Percentiles rank a stretch among this genome's conserved stretches.
Conservation (phyloP, 2,113 vertebrate species). For the Poecile atricapillus region DNA sequence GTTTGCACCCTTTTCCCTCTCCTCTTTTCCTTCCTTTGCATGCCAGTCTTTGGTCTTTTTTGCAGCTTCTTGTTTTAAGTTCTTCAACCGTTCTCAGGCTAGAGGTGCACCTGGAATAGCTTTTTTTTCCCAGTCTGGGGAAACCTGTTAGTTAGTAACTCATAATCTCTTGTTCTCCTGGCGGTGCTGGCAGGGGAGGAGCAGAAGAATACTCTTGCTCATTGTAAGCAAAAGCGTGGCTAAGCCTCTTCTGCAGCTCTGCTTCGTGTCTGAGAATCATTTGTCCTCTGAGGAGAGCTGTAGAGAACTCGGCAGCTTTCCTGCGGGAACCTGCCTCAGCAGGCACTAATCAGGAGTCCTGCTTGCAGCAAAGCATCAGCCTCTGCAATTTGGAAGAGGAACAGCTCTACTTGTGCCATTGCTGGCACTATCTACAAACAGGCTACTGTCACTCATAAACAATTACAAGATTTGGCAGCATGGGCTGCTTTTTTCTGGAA, state of each 20-base stretch:
- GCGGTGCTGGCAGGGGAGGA: not conserved
- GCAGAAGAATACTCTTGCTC: not conserved
- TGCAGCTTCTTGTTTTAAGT: not conserved
- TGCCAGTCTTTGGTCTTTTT: not conserved
- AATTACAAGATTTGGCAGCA: conserved; percentile 51
- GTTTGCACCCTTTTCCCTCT: not conserved
- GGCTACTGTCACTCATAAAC: conserved; percentile 46
- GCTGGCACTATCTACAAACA: conserved; percentile 38
- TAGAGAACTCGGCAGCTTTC: not conserved
- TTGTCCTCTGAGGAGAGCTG: not conserved
- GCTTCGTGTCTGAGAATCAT: not conserved
- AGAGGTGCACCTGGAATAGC: not conserved
- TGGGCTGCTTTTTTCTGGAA: conserved; percentile 15
- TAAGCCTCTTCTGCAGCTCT: not conserved
- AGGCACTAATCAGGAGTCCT: not conserved
- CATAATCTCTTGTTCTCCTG: not conserved
- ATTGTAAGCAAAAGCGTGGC: not conserved
- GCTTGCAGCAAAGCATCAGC: not conserved
- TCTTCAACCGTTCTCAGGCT: not conserved
- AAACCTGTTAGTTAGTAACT: not conserved
- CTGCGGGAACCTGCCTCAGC: not conserved
- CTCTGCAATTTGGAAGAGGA: conserved; percentile 11
- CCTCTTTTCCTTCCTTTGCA: not conserved
- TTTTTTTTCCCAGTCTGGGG: not conserved
- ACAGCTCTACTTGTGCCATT: not conserved